These are phyloP conservation scores for Steinernema carpocapsae DNA, from an alignment of 2,888 invertebrate genomes.

Conservation along the genomic window DNA sequence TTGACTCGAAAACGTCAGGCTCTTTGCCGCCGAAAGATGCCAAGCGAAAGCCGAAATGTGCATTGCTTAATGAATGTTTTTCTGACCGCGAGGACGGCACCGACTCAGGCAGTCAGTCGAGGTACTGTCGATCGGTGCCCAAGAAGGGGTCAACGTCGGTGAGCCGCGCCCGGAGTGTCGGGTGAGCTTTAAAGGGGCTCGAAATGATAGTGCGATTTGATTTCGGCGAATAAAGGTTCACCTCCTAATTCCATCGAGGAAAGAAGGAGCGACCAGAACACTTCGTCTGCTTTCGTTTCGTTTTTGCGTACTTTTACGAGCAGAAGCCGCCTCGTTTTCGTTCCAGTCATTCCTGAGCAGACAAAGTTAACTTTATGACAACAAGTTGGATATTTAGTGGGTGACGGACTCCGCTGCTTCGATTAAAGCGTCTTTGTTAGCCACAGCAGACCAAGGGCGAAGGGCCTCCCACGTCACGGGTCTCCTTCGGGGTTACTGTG, in stretches of 20 bases:
- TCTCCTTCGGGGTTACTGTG: too few species aligned
- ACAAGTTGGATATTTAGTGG: not conserved
- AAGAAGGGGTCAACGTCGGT: too few species aligned
- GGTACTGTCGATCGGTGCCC: not conserved
- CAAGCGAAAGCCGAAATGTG: slow-evolving; percentile 20
- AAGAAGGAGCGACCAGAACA: too few species aligned
- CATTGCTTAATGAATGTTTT: slow-evolving; percentile 18
- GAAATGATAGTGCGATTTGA: not conserved
- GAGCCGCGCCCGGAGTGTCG: too few species aligned
- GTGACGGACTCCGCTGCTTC: too few species aligned
- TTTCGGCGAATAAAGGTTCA: not conserved
- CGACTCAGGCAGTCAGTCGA: not conserved
- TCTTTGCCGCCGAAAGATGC: not conserved
- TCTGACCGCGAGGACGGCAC: not conserved
- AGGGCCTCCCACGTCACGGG: too few species aligned
- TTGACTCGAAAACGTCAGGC: slow-evolving; percentile 10
- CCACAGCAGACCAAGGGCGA: too few species aligned
- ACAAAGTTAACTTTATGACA: slow-evolving; percentile 4
- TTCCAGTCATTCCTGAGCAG: not conserved
- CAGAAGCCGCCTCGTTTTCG: slow-evolving; percentile 1
- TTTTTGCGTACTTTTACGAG: too few species aligned
- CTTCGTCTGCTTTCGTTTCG: too few species aligned
- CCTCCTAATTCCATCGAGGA: not conserved
- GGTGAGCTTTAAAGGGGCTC: too few species aligned
- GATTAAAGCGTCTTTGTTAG: too few species aligned